These are phyloP conservation scores for Rhinolophus ferrumequinum DNA, from an alignment of 2,113 vertebrate species.

Conservation along the genomic window DNA sequence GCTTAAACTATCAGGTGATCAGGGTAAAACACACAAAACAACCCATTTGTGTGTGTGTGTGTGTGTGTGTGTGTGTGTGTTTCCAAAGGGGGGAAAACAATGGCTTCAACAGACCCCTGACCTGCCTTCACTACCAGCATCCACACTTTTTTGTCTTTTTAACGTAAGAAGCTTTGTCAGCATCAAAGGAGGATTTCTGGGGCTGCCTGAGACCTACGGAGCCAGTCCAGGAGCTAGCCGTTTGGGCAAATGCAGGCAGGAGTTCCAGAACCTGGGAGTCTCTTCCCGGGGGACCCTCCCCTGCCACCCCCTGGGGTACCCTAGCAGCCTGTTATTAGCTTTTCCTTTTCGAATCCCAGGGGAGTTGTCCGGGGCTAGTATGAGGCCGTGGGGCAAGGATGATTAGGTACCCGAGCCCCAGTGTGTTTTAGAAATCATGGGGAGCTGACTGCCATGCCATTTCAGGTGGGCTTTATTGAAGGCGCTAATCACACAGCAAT, in stretches of 20 bases:
- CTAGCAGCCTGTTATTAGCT: neutral
- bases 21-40: neutral
- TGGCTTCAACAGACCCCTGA: neutral
- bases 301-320: neutral
- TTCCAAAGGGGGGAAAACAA: neutral
- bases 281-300: neutral
- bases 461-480: neutral
- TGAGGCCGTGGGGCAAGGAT: neutral
- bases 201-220: neutral
- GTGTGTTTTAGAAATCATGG: neutral
- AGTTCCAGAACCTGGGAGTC: neutral
- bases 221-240: neutral
- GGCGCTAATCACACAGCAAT: neutral
- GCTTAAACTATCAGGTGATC: neutral
- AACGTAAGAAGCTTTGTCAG: slow-evolving; percentile 26
- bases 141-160: slow-evolving; percentile 42
- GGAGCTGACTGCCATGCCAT: neutral
- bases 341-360: neutral
- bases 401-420: neutral
- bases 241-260: neutral
- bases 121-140: neutral
- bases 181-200: neutral
- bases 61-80: neutral
- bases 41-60: neutral
- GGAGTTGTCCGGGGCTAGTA: neutral